Percentiles rank a stretch among this genome's conserved stretches.
phyloP scores from a whole-genome alignment of 2,888 invertebrate genomes.

The Nymphalis urticae region DNA sequence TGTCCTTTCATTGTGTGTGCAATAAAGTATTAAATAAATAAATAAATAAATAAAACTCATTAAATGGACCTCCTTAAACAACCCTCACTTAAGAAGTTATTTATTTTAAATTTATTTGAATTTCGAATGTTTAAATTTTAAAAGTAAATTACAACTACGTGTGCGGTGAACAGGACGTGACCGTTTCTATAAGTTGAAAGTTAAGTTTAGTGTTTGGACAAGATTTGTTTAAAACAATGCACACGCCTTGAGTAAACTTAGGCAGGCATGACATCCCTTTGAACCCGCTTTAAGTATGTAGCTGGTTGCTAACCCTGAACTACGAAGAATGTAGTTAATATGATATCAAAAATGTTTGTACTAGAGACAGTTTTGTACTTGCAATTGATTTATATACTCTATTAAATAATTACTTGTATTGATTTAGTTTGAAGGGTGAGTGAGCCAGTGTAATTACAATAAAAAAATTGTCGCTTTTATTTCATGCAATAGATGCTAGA shows the following conservation, averaged over 20 bases:
- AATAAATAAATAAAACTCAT: no score
- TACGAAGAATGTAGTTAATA: not conserved
- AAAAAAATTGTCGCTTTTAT: no score
- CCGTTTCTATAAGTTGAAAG: slow-evolving; percentile 38
- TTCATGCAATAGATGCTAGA: no score
- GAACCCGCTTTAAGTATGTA: slow-evolving; percentile 20
- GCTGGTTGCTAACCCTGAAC: not conserved
- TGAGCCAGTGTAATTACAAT: no score
- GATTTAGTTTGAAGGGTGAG: no score
- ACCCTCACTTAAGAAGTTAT: not conserved
- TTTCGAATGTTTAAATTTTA: slow-evolving; percentile 14
- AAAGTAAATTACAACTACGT: slow-evolving; percentile 34
- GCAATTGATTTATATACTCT: no score
- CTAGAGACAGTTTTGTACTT: no score
- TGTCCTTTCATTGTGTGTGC: no score
- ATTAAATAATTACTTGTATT: no score
- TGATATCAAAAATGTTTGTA: no score
- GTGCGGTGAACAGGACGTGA: slow-evolving; percentile 39
- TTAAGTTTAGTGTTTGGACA: slow-evolving; percentile 37
- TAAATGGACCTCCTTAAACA: not conserved
- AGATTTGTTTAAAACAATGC: slow-evolving; percentile 37
- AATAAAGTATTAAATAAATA: no score
- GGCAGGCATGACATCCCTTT: slow-evolving; percentile 35
- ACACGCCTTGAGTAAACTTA: slow-evolving; percentile 30
- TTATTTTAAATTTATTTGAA: slow-evolving; percentile 3